Percentiles rank a stretch among this genome's conserved stretches.
Conservation (phyloP, 2,113 vertebrate species). For the Tapirus terrestris region DNA sequence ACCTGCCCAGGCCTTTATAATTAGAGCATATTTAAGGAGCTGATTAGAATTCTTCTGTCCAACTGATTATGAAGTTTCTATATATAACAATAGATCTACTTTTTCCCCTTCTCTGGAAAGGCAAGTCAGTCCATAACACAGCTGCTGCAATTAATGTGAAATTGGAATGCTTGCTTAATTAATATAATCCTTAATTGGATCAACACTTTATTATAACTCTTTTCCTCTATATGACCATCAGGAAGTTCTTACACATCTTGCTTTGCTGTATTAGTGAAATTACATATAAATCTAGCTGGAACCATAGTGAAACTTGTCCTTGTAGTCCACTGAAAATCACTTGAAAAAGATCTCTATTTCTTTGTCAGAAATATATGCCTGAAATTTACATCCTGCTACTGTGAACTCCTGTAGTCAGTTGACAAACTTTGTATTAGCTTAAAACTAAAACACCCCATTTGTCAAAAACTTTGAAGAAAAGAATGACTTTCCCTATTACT, state of each 20-base stretch:
- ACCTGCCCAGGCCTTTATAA: not conserved
- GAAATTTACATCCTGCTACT: not conserved
- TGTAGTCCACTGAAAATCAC: not conserved
- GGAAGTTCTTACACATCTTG: not conserved
- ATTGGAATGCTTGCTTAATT: not conserved
- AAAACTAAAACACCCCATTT: not conserved
- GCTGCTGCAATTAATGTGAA: too few relatives aligned
- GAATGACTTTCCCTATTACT: not conserved
- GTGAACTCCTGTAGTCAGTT: not conserved
- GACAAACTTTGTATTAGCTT: not conserved
- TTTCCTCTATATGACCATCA: fast-evolving
- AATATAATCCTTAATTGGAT: not conserved
- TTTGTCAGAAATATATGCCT: not conserved
- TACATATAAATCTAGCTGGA: not conserved
- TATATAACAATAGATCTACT: not conserved
- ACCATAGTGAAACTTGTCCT: not conserved
- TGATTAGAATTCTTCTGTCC: not conserved
- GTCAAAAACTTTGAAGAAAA: not conserved
- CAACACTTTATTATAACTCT: not conserved
- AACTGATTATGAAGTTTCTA: not conserved
- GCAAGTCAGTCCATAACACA: not conserved
- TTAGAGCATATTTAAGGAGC: not conserved
- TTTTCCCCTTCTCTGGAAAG: not conserved
- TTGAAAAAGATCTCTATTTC: not conserved
- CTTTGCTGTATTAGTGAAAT: not conserved